Percentiles rank a stretch among this genome's conserved stretches.
Conservation (phyloP, 2,888 invertebrate species). For the Agriotes lineatus region DNA sequence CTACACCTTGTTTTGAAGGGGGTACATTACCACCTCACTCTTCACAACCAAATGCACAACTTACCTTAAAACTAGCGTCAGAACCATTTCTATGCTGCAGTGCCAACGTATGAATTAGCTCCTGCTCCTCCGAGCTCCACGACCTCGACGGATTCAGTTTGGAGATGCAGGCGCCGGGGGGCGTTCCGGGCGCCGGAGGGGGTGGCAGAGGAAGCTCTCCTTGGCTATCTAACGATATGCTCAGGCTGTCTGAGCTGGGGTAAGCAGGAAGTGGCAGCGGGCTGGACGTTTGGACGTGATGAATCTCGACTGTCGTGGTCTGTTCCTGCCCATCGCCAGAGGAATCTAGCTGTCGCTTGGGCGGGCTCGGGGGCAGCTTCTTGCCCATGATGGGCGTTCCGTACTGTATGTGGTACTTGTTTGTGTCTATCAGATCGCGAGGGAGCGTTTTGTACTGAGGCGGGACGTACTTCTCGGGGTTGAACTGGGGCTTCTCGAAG, state of each 20-base stretch:
- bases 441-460: slow-evolving; percentile 70
- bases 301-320: slow-evolving; percentile 66
- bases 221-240: slow-evolving; percentile 69
- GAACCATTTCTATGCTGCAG: slow-evolving; percentile 79
- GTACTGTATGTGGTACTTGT: slow-evolving; percentile 63
- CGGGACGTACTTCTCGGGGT: slow-evolving; percentile 61
- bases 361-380: slow-evolving; percentile 85
- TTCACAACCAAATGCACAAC: no score
- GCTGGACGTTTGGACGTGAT: slow-evolving; percentile 68
- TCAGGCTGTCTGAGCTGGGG: slow-evolving; percentile 75
- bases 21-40: no score
- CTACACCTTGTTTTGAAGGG: no score
- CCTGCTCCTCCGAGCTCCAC: slow-evolving; percentile 69
- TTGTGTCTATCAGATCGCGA: slow-evolving; percentile 67
- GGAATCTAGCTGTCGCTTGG: slow-evolving; percentile 74
- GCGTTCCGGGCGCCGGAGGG: slow-evolving; percentile 74
- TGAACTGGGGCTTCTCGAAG: slow-evolving; percentile 66
- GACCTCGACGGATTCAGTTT: slow-evolving; percentile 69
- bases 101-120: slow-evolving; percentile 66
- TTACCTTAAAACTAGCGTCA: slow-evolving; percentile 87
- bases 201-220: slow-evolving; percentile 76
- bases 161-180: slow-evolving; percentile 68
- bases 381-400: slow-evolving; percentile 80
- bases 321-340: slow-evolving; percentile 58
- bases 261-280: slow-evolving; percentile 75